Evolutionary conservation across 1,140 invertebrate genomes (phyloP).

Genomic region (Trialeurodes vaporariorum): DNA sequence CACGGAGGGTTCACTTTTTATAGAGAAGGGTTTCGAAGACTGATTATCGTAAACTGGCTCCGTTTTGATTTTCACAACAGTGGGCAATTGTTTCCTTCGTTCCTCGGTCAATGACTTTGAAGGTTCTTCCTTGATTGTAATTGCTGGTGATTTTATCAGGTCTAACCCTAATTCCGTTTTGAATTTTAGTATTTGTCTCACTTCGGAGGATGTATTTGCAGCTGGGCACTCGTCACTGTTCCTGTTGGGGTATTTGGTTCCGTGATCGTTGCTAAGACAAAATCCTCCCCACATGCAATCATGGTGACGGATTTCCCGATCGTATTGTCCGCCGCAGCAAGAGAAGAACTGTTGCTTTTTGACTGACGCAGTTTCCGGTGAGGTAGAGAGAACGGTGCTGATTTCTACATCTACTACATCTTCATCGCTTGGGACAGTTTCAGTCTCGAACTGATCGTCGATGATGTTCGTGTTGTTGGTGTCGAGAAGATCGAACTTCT

Average conservation of each 20-base stretch:
- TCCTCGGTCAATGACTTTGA: no score
- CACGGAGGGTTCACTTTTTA: background rate
- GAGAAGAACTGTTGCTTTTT: slow-evolving; percentile 6
- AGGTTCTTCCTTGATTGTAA: background rate
- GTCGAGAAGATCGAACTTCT: slow-evolving; percentile 38
- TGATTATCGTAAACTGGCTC: background rate
- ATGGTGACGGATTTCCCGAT: slow-evolving; percentile 39
- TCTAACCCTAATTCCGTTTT: no score
- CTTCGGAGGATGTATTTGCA: no score
- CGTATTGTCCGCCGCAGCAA: slow-evolving; percentile 9
- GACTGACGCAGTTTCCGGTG: slow-evolving; percentile 10
- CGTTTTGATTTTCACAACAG: background rate
- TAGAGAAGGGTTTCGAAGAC: background rate
- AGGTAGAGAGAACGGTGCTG: slow-evolving; percentile 10
- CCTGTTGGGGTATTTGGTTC: no score
- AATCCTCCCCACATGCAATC: slow-evolving; percentile 55
- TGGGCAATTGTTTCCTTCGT: no score
- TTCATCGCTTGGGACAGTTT: slow-evolving; percentile 22
- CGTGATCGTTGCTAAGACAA: slow-evolving; percentile 40
- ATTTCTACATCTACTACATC: slow-evolving; percentile 11
- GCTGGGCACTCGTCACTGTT: no score
- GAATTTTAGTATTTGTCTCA: no score
- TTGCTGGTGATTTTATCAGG: no score
- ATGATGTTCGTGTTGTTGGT: slow-evolving; percentile 26
- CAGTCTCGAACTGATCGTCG: slow-evolving; percentile 11